Evolutionary conservation across 2,797 vertebrate species (phyloP), one percentile per base, ranked within the genome.

Genomic region (Ceyx erithaca): DNA sequence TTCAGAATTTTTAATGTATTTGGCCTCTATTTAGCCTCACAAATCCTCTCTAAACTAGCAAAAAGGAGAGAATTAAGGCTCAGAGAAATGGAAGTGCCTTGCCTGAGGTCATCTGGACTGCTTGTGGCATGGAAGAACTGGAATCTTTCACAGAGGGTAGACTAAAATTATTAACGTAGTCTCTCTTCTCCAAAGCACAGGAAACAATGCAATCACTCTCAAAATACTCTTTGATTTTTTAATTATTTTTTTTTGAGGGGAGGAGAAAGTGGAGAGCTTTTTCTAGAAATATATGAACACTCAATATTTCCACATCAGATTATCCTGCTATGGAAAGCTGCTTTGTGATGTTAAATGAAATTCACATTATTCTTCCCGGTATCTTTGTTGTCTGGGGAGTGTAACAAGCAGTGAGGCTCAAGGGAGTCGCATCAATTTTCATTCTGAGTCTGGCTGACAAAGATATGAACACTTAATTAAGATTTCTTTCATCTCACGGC

Each of bases 391-490:
- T 90, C 89, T 86, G 61, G 75, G 57, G 85, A 73, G 67, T 70
- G 14, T 76, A 91, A 81, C 70, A 90, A 86, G 75, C 55, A 83
- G 40, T 4, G 35, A 86, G 90, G 70, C 88, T 91, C 80, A 92
- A 85, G 71, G 57, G 86, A 94, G 81, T 85, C 3, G 0, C 71
- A 92, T 87, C 64, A 77, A 22, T 90, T 95, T 85, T 95, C 87
- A 71, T 84, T 92, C 84, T 54, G 33, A 94, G 88, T 58, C 89
- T 96, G 92, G 75, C 66, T 90, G 81, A 92, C 89, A 82, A 90
- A 93, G 93, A 94, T 94, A 95, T 12, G 81, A 93, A 51, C 80
- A 63, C 55, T 92, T 93, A 94, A 95, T 92, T 95, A 94, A 82
- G 75, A 80, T 35, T 93, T 90, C 81, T 95, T 95, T 95, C 64